phyloP scores from a whole-genome alignment of 2,797 vertebrate species.

The Oreortyx pictus region DNA sequence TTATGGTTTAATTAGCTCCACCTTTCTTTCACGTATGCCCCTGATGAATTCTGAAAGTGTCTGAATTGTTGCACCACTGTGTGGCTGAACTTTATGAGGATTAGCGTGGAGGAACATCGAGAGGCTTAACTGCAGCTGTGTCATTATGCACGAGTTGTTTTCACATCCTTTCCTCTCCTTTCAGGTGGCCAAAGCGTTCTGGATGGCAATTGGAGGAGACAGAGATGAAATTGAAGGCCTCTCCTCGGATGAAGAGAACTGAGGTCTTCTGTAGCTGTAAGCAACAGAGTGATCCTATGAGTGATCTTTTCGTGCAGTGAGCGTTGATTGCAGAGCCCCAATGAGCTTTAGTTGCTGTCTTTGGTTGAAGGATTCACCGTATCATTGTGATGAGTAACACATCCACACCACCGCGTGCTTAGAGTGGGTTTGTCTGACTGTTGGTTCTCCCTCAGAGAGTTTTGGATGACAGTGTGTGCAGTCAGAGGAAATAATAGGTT shows the following conservation, averaged over 20 bases:
- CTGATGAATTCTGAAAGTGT: not conserved
- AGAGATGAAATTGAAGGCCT: slow-evolving; percentile 95
- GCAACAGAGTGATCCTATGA: not conserved
- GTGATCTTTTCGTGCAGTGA: not conserved
- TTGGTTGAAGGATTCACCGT: not conserved
- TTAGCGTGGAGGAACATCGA: not conserved
- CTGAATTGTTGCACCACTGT: not conserved
- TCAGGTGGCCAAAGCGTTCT: slow-evolving; percentile 98
- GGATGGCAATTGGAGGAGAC: slow-evolving; percentile 98
- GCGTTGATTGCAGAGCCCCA: not conserved
- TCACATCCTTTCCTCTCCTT: not conserved
- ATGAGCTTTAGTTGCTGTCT: not conserved
- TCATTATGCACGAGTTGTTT: not conserved
- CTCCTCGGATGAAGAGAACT: slow-evolving; percentile 95
- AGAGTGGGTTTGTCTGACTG: not conserved
- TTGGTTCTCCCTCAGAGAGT: not conserved
- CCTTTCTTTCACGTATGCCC: not conserved
- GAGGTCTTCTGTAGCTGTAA: slow-evolving; percentile 13
- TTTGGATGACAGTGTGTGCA: not conserved
- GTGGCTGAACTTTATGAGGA: not conserved
- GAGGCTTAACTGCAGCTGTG: not conserved
- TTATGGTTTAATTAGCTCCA: not conserved
- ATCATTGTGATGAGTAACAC: not conserved
- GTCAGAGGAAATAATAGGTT: not conserved
- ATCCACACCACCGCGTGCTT: not conserved